Conservation (phyloP, 2,113 vertebrate genomes). For the Tichodroma muraria region DNA sequence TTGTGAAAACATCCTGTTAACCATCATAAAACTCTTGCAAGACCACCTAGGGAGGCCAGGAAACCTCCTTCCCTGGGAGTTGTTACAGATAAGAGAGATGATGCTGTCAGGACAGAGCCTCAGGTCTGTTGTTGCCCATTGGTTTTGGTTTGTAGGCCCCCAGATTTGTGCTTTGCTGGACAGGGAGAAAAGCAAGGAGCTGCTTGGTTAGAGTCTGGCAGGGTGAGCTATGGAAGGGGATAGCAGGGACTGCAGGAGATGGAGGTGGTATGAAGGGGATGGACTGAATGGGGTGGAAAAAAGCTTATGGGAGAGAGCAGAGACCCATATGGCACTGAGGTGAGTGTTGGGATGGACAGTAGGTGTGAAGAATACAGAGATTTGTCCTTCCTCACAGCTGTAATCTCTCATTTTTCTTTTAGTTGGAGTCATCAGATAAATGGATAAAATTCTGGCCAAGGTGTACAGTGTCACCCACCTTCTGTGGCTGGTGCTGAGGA, state of each 20-base stretch:
- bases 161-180: neutral
- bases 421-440: neutral
- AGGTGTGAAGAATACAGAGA: neutral
- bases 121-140: neutral
- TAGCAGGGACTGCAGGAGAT: neutral
- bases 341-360: neutral
- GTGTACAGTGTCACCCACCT: neutral
- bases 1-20: slow-evolving; percentile 45
- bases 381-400: accelerated
- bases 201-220: neutral
- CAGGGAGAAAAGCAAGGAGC: neutral
- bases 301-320: neutral
- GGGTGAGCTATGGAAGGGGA: neutral
- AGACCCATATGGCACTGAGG: accelerated
- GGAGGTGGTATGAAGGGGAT: neutral
- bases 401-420: neutral
- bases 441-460: neutral
- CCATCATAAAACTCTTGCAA: neutral
- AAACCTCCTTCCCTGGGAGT: neutral
- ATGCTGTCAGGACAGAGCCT: neutral
- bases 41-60: slow-evolving; percentile 35
- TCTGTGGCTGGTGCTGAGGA: neutral
- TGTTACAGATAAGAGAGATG: neutral
- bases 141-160: neutral
- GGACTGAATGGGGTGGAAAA: neutral